These are phyloP conservation scores for Blastobasis adustella DNA, from an alignment of 2,888 invertebrate species.

Conservation along the genomic window DNA sequence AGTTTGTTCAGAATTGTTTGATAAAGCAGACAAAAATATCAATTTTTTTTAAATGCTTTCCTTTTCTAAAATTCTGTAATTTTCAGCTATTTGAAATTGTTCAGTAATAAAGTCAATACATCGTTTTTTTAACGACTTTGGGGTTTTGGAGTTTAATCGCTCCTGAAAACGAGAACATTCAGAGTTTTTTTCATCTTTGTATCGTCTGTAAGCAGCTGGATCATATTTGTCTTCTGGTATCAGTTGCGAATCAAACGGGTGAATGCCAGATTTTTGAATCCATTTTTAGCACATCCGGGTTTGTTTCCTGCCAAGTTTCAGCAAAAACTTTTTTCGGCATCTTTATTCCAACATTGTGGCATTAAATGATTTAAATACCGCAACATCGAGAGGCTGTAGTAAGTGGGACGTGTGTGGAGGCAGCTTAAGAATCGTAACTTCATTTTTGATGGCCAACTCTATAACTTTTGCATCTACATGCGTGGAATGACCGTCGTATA, in stretches of 20 bases:
- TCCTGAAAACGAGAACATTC: not conserved
- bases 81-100: constrained; percentile 1
- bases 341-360: constrained; percentile 17
- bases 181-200: not conserved
- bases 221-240: constrained; percentile 6
- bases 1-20: not conserved
- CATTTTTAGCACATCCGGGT: constrained; percentile 13
- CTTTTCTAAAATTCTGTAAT: not conserved
- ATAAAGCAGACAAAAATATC: not conserved
- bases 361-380: constrained; percentile 24
- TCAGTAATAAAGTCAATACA: constrained; percentile 6
- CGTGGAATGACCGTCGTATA: constrained; percentile 31
- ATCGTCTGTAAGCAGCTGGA: constrained; percentile 6
- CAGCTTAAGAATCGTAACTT: constrained; percentile 23
- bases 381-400: constrained; percentile 25
- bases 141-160: not conserved
- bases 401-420: constrained; percentile 28
- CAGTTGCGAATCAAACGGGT: constrained; percentile 9
- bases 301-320: constrained; percentile 10
- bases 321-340: constrained; percentile 11
- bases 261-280: constrained; percentile 18
- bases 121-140: constrained; percentile 3
- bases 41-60: not conserved
- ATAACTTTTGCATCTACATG: constrained; percentile 16
- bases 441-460: constrained; percentile 9